Percentiles rank a stretch among this genome's conserved stretches.
phyloP scores from a whole-genome alignment of 2,113 vertebrate genomes.

The Dicerorhinus sumatrensis region DNA sequence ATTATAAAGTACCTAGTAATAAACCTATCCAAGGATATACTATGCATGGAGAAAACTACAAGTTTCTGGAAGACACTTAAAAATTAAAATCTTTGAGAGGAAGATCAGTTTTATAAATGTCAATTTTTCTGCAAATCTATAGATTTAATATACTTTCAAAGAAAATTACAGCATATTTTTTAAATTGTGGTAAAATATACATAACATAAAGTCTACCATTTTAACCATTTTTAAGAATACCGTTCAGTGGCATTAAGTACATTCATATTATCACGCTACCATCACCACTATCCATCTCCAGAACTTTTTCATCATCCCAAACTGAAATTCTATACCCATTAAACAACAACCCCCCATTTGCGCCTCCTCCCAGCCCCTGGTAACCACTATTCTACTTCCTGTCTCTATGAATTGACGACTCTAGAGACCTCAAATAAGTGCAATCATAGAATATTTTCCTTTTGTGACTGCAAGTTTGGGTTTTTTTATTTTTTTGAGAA shows the following conservation, averaged over 20 bases:
- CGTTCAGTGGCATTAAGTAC: neutral
- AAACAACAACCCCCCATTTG: neutral
- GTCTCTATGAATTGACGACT: neutral
- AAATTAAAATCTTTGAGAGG: slow-evolving; percentile 25
- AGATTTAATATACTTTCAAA: slow-evolving; percentile 3
- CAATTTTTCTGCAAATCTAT: neutral
- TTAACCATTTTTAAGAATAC: neutral
- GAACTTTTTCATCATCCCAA: neutral
- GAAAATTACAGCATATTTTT: neutral
- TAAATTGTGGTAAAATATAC: neutral
- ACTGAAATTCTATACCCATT: neutral
- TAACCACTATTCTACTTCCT: neutral
- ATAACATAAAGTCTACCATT: neutral
- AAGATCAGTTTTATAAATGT: neutral
- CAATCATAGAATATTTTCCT: neutral
- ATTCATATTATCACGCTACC: neutral
- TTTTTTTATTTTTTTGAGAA: neutral
- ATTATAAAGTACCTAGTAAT: neutral
- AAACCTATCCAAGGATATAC: neutral
- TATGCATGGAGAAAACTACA: neutral
- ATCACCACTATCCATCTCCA: neutral
- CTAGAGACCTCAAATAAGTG: neutral
- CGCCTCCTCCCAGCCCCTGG: too few species aligned
- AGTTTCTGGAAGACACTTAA: neutral
- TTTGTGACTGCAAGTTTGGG: neutral